Conservation (phyloP, 2,888 invertebrate species). For the Caenorhabditis uteleia region DNA sequence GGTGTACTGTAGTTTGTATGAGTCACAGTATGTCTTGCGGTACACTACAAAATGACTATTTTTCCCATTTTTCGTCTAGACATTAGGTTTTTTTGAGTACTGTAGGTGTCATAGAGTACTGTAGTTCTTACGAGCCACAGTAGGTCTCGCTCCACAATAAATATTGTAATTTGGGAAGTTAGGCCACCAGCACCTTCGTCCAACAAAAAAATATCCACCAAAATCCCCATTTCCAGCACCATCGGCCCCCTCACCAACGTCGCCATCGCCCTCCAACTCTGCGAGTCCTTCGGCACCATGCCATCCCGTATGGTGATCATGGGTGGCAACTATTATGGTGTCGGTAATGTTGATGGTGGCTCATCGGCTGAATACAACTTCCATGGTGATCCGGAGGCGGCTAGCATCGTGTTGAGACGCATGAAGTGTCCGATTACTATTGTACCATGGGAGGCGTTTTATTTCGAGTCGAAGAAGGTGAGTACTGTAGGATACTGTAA, state of each 20-base stretch:
- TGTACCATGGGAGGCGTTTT: slow-evolving; percentile 77
- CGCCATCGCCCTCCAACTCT: slow-evolving; percentile 71
- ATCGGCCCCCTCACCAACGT: slow-evolving; percentile 72
- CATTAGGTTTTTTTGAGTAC: no score
- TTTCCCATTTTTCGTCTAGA: no score
- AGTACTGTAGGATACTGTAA: background rate
- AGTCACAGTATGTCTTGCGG: no score
- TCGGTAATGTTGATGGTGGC: slow-evolving; percentile 70
- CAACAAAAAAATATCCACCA: background rate
- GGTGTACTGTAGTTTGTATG: no score
- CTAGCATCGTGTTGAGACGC: slow-evolving; percentile 77
- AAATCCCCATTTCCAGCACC: slow-evolving; percentile 20
- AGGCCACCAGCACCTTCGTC: background rate
- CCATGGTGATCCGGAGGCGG: slow-evolving; percentile 81
- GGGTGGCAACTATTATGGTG: slow-evolving; percentile 61
- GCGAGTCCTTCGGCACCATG: slow-evolving; percentile 68
- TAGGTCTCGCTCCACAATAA: background rate
- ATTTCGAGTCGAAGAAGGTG: slow-evolving; percentile 19
- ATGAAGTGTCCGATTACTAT: slow-evolving; percentile 75
- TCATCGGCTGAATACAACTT: slow-evolving; percentile 81
- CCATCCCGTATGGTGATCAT: slow-evolving; percentile 57
- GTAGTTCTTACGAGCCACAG: no score
- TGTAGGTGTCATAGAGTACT: no score
- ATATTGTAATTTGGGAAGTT: background rate
- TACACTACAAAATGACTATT: no score